Percentiles rank a stretch among this genome's conserved stretches.
Conservation (phyloP, 1,140 invertebrate species). For the Meloidogyne floridensis region DNA sequence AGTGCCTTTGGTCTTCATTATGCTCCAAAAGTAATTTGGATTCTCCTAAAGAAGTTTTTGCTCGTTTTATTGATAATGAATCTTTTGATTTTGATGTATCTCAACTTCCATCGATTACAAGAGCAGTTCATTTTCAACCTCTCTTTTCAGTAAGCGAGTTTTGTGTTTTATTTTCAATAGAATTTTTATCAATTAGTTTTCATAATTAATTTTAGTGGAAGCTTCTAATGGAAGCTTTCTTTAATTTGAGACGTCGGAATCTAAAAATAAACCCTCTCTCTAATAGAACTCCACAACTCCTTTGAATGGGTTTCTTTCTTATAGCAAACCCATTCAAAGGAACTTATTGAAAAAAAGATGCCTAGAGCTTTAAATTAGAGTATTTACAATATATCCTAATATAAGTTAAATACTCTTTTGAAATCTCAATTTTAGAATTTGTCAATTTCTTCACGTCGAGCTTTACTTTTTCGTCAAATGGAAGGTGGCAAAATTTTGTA, state of each 20-base stretch:
- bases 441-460: conserved; percentile 11
- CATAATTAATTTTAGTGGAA: too few species aligned
- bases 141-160: not conserved
- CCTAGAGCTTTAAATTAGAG: too few species aligned
- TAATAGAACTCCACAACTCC: too few species aligned
- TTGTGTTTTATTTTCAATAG: not conserved
- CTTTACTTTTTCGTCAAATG: conserved; percentile 37
- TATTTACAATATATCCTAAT: too few species aligned
- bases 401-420: too few species aligned
- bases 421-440: not conserved
- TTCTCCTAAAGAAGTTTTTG: conserved; percentile 1
- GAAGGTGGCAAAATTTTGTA: conserved; percentile 32
- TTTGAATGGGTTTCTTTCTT: too few species aligned
- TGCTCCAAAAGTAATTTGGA: conserved; percentile 8
- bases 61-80: conserved; percentile 20
- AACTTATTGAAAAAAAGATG: too few species aligned
- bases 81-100: not conserved
- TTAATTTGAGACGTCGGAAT: too few species aligned
- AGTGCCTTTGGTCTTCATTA: conserved; percentile 26
- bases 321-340: too few species aligned
- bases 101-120: conserved; percentile 10
- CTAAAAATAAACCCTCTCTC: too few species aligned
- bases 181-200: too few species aligned
- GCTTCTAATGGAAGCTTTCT: too few species aligned
- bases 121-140: conserved; percentile 29